Conservation (phyloP, 1,140 invertebrate genomes). For the Aradophagus sp. region DNA sequence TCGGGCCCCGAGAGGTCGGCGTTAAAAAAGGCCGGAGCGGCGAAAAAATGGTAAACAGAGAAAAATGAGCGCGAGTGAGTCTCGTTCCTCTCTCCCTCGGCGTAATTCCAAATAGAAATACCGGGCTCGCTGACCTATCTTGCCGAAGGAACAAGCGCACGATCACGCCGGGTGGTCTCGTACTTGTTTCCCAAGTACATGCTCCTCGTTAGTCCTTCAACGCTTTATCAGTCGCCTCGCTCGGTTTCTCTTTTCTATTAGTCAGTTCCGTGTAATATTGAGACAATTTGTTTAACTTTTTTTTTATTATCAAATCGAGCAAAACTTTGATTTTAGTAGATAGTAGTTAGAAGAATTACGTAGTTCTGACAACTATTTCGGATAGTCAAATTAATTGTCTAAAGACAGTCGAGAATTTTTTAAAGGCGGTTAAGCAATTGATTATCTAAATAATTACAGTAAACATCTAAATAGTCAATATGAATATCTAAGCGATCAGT, state of each 20-base stretch:
- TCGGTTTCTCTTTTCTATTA: conserved; percentile 46
- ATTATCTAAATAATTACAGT: too few species aligned
- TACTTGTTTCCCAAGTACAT: conserved; percentile 50
- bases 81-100: conserved; percentile 34
- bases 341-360: too few species aligned
- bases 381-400: too few species aligned
- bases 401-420: too few species aligned
- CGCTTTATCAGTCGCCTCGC: conserved; percentile 50
- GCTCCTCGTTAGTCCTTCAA: conserved; percentile 55
- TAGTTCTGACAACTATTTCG: too few species aligned
- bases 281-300: too few species aligned
- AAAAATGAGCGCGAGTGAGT: conserved; percentile 35
- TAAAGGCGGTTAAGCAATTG: too few species aligned
- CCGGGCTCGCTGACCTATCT: conserved; percentile 50
- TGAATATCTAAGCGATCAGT: too few species aligned
- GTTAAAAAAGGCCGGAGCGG: conserved; percentile 31
- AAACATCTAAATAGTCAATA: too few species aligned
- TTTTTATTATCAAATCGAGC: too few species aligned
- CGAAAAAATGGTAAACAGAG: conserved; percentile 27
- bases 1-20: conserved; percentile 23
- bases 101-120: conserved; percentile 55
- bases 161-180: conserved; percentile 57
- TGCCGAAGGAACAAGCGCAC: conserved; percentile 50
- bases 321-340: too few species aligned
- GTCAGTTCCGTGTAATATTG: conserved; percentile 15